Evolutionary conservation across 2,888 invertebrate species (phyloP).

Genomic region (Diaperis boleti): DNA sequence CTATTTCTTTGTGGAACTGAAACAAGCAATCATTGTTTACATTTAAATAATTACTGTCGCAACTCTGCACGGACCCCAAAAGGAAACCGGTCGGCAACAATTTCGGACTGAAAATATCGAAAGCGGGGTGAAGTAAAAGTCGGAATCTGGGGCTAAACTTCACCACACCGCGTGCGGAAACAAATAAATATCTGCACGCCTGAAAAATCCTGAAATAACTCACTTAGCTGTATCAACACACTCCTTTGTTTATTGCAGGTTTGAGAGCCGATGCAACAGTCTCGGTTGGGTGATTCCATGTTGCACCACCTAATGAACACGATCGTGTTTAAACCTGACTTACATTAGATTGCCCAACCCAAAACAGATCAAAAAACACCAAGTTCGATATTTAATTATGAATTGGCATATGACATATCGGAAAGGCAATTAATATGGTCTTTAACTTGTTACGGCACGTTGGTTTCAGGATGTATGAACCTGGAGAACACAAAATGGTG

Average conservation of each 20-base stretch:
- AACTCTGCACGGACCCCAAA: conserved; percentile 20
- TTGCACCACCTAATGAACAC: conserved; percentile 39
- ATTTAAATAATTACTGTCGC: conserved; percentile 36
- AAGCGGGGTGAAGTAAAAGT: not conserved
- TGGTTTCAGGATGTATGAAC: no score
- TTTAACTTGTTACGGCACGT: no score
- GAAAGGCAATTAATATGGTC: no score
- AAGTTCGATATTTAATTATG: no score
- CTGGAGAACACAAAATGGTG: no score
- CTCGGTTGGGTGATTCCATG: conserved; percentile 28
- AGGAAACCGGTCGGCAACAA: conserved; percentile 16
- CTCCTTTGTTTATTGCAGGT: conserved; percentile 39
- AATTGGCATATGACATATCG: no score
- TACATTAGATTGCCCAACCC: conserved; percentile 36
- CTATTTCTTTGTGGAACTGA: conserved; percentile 29
- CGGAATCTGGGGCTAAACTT: not conserved
- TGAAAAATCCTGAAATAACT: conserved; percentile 26
- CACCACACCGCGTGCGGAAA: conserved; percentile 3
- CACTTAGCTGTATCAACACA: conserved; percentile 22
- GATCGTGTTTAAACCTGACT: conserved; percentile 31
- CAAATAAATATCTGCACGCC: conserved; percentile 12
- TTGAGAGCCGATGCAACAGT: conserved; percentile 19
- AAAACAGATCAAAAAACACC: conserved; percentile 13
- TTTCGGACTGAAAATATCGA: not conserved
- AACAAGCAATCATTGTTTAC: conserved; percentile 36